A percentile compares a stretch with the other conserved stretches of the same genome.
Evolutionary conservation across 2,888 invertebrate species (phyloP).

Genomic region (Drosophila longiperda): DNA sequence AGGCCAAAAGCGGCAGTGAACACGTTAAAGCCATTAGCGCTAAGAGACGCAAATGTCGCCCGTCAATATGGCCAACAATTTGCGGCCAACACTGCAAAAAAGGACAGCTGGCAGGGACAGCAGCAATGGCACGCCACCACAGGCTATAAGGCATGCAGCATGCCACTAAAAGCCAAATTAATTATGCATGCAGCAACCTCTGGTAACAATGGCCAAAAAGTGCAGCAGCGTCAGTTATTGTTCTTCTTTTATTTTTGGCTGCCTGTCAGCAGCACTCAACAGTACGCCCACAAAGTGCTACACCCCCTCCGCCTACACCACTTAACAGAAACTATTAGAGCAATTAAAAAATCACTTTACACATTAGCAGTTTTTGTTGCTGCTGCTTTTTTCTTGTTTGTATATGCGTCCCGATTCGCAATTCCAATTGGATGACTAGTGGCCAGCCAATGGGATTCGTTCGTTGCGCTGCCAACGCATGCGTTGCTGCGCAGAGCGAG

Average conservation of each 20-base stretch:
- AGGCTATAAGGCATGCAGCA: slow-evolving; percentile 25
- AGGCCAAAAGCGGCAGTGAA: slow-evolving; percentile 53
- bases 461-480: slow-evolving; percentile 60
- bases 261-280: slow-evolving; percentile 54
- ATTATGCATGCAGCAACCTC: slow-evolving; percentile 74
- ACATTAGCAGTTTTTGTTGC: slow-evolving; percentile 56
- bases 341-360: slow-evolving; percentile 78
- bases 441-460: slow-evolving; percentile 33
- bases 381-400: slow-evolving; percentile 6
- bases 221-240: slow-evolving; percentile 33
- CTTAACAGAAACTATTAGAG: slow-evolving; percentile 62
- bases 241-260: neutral
- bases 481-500: slow-evolving; percentile 45
- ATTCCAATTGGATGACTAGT: slow-evolving; percentile 43
- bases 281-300: slow-evolving; percentile 20
- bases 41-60: slow-evolving; percentile 57
- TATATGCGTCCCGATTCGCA: slow-evolving; percentile 12
- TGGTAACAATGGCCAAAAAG: slow-evolving; percentile 40
- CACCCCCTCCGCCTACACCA: neutral
- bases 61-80: slow-evolving; percentile 63
- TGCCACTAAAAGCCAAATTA: slow-evolving; percentile 78
- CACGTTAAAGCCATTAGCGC: slow-evolving; percentile 77
- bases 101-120: slow-evolving; percentile 38
- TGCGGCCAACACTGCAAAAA: slow-evolving; percentile 30
- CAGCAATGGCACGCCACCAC: slow-evolving; percentile 32